Percentiles rank a stretch among this genome's conserved stretches.
These are phyloP conservation scores for Paramuricea clavata DNA, from an alignment of 92 coral and sea anemone genomes.

Conservation along the genomic window DNA sequence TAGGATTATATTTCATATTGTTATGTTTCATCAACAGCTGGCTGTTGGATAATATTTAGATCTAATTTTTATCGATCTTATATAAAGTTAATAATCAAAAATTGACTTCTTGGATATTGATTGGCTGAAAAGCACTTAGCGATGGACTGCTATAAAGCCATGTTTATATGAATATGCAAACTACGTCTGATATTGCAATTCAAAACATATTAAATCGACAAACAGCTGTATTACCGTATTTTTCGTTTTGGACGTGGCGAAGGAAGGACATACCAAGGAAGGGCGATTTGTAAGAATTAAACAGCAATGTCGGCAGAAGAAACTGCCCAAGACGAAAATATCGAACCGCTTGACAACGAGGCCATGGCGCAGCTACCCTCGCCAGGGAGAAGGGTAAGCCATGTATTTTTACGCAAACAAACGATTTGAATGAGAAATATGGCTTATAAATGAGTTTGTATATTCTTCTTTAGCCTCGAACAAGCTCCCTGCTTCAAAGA, in stretches of 20 bases:
- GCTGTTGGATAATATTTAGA: not conserved
- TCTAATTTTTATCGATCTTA: slow-evolving; percentile 2
- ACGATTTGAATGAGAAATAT: not conserved
- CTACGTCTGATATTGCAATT: not conserved
- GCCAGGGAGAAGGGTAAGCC: slow-evolving; percentile 27
- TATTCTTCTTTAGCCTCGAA: slow-evolving; percentile 20
- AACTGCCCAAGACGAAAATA: not conserved
- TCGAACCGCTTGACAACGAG: not conserved
- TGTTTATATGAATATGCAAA: slow-evolving; percentile 38
- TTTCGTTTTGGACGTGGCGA: not conserved
- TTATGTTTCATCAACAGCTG: not conserved
- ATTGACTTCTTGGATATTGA: not conserved
- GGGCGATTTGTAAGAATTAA: not conserved
- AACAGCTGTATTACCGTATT: slow-evolving; percentile 19
- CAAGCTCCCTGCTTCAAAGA: slow-evolving; percentile 42
- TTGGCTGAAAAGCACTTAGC: slow-evolving; percentile 3
- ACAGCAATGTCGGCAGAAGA: slow-evolving; percentile 20
- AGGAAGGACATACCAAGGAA: no score
- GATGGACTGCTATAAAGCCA: not conserved
- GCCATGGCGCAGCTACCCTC: not conserved
- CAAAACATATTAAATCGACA: slow-evolving; percentile 21
- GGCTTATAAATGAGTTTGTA: not conserved
- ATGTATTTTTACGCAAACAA: not conserved
- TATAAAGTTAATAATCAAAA: not conserved
- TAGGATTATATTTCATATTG: not conserved